Conservation (phyloP, 2,888 invertebrate genomes). For the Monoplex corrugatus region DNA sequence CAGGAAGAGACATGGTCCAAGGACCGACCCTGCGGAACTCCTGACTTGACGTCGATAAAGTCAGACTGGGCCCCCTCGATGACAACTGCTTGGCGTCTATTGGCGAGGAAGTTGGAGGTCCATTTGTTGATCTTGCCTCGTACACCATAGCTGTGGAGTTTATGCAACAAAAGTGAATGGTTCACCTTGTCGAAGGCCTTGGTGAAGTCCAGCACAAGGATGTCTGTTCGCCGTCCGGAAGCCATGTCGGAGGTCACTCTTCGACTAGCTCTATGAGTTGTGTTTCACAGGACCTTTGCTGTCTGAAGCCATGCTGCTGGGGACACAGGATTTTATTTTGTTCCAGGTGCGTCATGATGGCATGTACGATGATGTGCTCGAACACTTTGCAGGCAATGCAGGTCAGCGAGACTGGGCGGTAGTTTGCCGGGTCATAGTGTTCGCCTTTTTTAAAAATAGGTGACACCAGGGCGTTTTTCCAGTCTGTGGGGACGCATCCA, state of each 20-base stretch:
- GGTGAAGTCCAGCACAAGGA: background rate
- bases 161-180: slow-evolving; percentile 8
- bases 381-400: background rate
- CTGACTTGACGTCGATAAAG: no score
- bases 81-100: no score
- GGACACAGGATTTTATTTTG: background rate
- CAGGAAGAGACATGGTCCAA: no score
- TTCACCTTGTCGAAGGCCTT: background rate
- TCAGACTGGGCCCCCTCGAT: no score
- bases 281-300: background rate
- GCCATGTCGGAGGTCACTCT: background rate
- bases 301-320: background rate
- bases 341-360: background rate
- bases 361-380: background rate
- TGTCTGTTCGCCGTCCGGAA: background rate
- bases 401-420: background rate
- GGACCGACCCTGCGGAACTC: no score
- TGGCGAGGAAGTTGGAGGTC: no score
- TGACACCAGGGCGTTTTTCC: background rate
- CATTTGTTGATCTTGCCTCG: background rate
- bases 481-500: background rate
- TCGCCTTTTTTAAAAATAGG: background rate
- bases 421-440: background rate
- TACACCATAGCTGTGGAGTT: background rate
- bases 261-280: background rate